Evolutionary conservation across 2,113 vertebrate genomes (phyloP).

Genomic region (Hippocampus barbouri): DNA sequence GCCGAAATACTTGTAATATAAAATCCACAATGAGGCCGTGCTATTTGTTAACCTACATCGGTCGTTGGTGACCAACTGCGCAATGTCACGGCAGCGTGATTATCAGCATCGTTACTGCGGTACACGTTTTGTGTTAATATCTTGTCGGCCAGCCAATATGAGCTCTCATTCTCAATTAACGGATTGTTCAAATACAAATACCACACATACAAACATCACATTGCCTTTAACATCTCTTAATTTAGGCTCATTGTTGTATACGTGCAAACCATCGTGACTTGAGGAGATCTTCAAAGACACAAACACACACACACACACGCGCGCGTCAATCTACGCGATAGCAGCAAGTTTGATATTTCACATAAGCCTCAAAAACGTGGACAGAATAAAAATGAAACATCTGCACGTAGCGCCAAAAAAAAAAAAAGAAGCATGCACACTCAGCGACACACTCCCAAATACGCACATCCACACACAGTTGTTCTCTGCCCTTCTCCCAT

Average conservation of each 20-base stretch:
- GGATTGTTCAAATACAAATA: not conserved
- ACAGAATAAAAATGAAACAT: not conserved
- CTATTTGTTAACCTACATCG: not conserved
- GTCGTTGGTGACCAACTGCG: too few relatives aligned
- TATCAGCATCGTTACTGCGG: too few relatives aligned
- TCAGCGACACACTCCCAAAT: conserved; percentile 5
- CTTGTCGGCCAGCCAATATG: too few relatives aligned
- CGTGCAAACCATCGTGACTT: not conserved
- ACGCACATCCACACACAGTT: conserved; percentile 19
- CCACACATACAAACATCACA: not conserved
- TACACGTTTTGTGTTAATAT: too few relatives aligned
- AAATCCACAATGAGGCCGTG: not conserved
- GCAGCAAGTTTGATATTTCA: not conserved
- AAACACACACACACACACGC: not conserved
- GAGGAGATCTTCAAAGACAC: not conserved
- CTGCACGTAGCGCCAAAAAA: not conserved
- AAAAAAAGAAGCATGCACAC: not conserved
- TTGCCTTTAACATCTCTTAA: too few relatives aligned
- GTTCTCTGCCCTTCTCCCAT: conserved; percentile 14
- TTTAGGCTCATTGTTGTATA: not conserved
- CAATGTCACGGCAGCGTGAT: too few relatives aligned
- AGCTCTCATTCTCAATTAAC: not conserved
- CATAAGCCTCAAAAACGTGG: not conserved
- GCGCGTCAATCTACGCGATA: not conserved
- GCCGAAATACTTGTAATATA: not conserved